Percentiles rank a stretch among this genome's conserved stretches.
These are phyloP conservation scores for Synaphobranchus kaupii DNA, from an alignment of 2,797 vertebrate genomes.

Conservation along the genomic window DNA sequence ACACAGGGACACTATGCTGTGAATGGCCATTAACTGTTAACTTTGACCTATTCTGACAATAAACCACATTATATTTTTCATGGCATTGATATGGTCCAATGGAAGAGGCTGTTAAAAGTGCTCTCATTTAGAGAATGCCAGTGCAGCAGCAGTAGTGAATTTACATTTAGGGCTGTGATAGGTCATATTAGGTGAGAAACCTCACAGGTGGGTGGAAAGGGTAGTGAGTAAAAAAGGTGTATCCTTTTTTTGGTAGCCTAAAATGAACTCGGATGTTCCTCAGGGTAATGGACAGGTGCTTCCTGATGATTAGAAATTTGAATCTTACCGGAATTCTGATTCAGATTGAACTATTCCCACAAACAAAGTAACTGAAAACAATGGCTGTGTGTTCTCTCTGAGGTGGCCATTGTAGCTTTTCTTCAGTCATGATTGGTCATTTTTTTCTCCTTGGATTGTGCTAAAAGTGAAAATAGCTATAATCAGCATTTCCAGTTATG, in stretches of 20 bases:
- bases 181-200: not conserved
- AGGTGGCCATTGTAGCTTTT: not conserved
- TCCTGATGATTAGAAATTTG: constrained; percentile 30
- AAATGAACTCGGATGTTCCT: not conserved
- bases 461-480: not conserved
- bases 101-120: not conserved
- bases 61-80: not conserved
- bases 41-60: too few relatives aligned
- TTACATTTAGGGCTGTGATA: not conserved
- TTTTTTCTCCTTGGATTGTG: not conserved
- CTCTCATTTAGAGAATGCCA: not conserved
- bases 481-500: constrained; percentile 4
- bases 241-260: not conserved
- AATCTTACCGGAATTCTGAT: constrained; percentile 16
- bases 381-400: not conserved
- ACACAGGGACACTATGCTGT: not conserved
- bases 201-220: not conserved
- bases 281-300: constrained; percentile 19
- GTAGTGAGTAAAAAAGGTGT: not conserved
- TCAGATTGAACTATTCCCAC: not conserved
- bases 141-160: not conserved
- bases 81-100: not conserved
- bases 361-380: not conserved
- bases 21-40: not conserved
- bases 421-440: not conserved